Conservation (phyloP, 2,113 vertebrate species). For the Rousettus leschenaultii region DNA sequence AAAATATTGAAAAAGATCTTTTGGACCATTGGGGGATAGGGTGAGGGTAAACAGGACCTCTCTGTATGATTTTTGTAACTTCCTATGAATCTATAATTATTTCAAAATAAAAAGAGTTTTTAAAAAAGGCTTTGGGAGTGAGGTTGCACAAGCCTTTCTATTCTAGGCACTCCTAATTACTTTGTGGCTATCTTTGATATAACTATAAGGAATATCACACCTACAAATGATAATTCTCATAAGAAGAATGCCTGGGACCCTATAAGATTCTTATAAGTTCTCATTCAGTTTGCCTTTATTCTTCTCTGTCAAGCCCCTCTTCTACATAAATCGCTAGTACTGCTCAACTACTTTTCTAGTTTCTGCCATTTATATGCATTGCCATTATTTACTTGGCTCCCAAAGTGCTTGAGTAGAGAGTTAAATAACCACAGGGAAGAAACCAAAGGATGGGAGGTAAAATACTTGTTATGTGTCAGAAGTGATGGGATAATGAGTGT, state of each 20-base stretch:
- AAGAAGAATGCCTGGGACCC: too few species aligned
- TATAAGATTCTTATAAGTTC: neutral
- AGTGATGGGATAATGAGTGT: neutral
- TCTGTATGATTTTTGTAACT: neutral
- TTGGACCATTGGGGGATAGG: neutral
- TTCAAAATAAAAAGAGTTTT: neutral
- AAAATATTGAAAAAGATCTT: neutral
- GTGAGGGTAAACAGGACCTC: neutral
- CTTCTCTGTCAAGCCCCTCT: neutral
- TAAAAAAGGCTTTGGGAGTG: neutral
- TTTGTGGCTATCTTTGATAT: neutral
- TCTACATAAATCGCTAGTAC: neutral
- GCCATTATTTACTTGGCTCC: neutral
- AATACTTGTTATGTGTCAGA: neutral
- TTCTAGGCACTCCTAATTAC: neutral
- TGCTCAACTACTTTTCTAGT: neutral
- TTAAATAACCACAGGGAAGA: neutral
- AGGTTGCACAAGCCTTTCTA: neutral
- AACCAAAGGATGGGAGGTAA: neutral
- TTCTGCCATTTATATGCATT: neutral
- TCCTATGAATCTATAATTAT: neutral
- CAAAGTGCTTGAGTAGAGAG: neutral
- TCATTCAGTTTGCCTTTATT: neutral
- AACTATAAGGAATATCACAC: neutral
- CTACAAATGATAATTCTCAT: neutral